Evolutionary conservation across 2,888 invertebrate genomes (phyloP).

Genomic region (Meta bourneti): DNA sequence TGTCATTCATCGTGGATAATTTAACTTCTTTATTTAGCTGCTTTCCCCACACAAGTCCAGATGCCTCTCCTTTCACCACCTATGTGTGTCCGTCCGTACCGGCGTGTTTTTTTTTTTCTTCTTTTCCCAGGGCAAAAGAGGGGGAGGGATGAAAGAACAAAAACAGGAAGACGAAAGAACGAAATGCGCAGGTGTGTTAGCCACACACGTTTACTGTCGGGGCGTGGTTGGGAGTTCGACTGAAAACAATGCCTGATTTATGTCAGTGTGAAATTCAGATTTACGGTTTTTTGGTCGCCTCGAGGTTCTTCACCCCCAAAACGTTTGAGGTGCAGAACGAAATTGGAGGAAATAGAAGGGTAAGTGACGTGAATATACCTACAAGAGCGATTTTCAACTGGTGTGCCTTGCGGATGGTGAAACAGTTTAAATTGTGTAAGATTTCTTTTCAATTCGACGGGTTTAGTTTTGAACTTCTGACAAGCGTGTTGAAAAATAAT

Average conservation of each 20-base stretch:
- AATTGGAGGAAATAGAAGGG: background rate
- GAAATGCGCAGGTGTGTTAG: conserved; percentile 9
- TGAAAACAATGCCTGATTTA: conserved; percentile 39
- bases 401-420: too few species aligned
- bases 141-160: background rate
- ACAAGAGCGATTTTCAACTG: too few species aligned
- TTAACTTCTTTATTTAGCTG: background rate
- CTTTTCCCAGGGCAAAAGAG: background rate
- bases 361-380: too few species aligned
- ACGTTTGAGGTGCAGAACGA: background rate
- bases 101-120: background rate
- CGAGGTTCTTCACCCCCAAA: background rate
- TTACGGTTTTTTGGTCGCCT: conserved; percentile 1
- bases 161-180: background rate
- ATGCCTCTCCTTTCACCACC: background rate
- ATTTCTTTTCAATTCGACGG: too few species aligned
- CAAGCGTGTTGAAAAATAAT: too few species aligned
- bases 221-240: conserved; percentile 15
- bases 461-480: too few species aligned
- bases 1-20: background rate
- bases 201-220: conserved; percentile 28
- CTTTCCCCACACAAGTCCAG: background rate
- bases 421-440: too few species aligned
- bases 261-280: conserved; percentile 49
- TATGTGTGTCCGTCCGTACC: background rate